phyloP scores from a whole-genome alignment of 1,140 invertebrate species.

The Polypedilum vanderplanki region DNA sequence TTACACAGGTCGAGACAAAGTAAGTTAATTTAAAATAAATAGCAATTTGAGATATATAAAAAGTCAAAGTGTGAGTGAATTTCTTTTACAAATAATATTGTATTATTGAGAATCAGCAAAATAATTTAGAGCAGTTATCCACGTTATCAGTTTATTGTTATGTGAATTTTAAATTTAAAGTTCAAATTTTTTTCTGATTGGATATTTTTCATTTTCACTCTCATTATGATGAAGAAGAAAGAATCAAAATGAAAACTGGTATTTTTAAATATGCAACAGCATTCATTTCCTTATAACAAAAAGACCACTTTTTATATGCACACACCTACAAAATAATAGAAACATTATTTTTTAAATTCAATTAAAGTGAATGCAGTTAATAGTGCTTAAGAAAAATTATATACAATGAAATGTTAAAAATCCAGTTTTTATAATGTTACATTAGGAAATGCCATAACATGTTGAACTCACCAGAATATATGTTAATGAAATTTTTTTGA shows the following conservation, averaged over 20 bases:
- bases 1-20: slow-evolving; percentile 51
- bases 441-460: too few relatives aligned
- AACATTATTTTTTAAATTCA: too few relatives aligned
- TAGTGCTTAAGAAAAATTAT: too few relatives aligned
- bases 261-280: slow-evolving; percentile 32
- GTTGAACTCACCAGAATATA: too few relatives aligned
- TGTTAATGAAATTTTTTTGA: slow-evolving; percentile 30
- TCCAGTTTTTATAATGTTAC: too few relatives aligned
- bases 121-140: not conserved
- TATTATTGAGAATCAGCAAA: not conserved
- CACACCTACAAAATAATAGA: too few relatives aligned
- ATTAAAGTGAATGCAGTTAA: too few relatives aligned
- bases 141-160: not conserved
- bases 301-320: slow-evolving; percentile 27
- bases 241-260: slow-evolving; percentile 35
- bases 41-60: not conserved
- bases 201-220: slow-evolving; percentile 35
- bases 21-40: slow-evolving; percentile 34
- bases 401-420: too few relatives aligned
- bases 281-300: slow-evolving; percentile 27
- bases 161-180: not conserved
- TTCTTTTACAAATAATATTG: not conserved
- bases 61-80: not conserved
- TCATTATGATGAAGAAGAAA: slow-evolving; percentile 36
- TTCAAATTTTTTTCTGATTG: not conserved